These are phyloP conservation scores for Athetis lepigone DNA, from an alignment of 2,888 invertebrate genomes.

Conservation along the genomic window DNA sequence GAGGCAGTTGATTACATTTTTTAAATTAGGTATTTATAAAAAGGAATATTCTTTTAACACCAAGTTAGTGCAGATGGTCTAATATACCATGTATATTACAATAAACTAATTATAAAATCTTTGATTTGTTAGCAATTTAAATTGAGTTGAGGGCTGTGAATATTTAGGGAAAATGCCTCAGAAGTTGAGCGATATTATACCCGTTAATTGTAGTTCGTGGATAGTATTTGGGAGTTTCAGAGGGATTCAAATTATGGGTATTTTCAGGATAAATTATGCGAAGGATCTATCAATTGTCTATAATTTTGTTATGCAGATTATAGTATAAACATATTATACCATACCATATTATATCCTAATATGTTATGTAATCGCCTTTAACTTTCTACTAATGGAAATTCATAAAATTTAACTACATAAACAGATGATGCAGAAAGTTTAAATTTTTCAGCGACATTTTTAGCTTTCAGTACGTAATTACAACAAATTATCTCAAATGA, in stretches of 20 bases:
- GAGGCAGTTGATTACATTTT: slow-evolving; percentile 25
- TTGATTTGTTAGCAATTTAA: slow-evolving; percentile 29
- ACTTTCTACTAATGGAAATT: not conserved
- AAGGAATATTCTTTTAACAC: not conserved
- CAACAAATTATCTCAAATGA: slow-evolving; percentile 42
- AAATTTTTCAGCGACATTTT: slow-evolving; percentile 35
- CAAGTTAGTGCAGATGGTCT: not conserved
- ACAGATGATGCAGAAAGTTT: slow-evolving; percentile 38
- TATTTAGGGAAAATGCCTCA: slow-evolving; percentile 12
- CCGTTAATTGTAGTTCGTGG: slow-evolving; percentile 1
- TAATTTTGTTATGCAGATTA: not conserved
- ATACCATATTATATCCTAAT: not conserved
- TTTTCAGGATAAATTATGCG: not conserved
- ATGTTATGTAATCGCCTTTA: slow-evolving; percentile 9
- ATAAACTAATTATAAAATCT: slow-evolving; percentile 33
- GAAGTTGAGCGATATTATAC: slow-evolving; percentile 5
- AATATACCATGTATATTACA: not conserved
- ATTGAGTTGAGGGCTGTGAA: slow-evolving; percentile 6
- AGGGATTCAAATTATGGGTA: not conserved
- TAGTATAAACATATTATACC: not conserved
- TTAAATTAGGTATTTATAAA: too few relatives aligned
- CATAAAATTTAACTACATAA: slow-evolving; percentile 33
- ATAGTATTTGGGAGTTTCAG: slow-evolving; percentile 9
- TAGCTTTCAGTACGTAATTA: slow-evolving; percentile 31
- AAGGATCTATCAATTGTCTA: not conserved